These are phyloP conservation scores for Mactra quadrangularis DNA, from an alignment of 1,140 invertebrate genomes.

Conservation along the genomic window DNA sequence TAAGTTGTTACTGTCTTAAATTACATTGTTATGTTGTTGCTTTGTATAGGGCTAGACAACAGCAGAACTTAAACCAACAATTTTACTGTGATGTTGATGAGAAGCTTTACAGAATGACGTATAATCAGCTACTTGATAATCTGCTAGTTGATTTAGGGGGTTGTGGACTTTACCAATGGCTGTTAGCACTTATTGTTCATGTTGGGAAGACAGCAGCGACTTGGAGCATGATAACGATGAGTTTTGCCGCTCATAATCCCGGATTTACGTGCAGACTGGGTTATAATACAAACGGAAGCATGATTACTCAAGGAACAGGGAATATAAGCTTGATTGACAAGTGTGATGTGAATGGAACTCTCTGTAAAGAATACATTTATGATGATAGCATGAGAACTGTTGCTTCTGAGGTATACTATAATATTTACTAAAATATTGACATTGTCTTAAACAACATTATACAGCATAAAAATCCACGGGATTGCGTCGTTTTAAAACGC, in stretches of 20 bases:
- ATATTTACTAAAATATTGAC: not conserved
- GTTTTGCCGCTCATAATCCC: conserved; percentile 21
- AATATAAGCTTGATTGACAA: not conserved
- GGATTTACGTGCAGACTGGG: not conserved
- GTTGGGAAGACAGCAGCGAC: not conserved
- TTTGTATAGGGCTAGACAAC: too few relatives aligned
- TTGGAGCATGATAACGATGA: conserved; percentile 37
- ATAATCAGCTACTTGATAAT: conserved; percentile 29
- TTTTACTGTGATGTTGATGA: too few relatives aligned
- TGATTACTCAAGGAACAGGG: not conserved
- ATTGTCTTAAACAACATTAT: too few relatives aligned
- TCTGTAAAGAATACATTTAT: not conserved
- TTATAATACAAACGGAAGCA: not conserved
- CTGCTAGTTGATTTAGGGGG: conserved; percentile 4
- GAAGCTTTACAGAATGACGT: conserved; percentile 34
- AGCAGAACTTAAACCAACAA: too few relatives aligned
- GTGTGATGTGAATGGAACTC: not conserved
- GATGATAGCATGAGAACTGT: not conserved
- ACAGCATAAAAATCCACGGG: too few relatives aligned
- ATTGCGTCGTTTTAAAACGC: too few relatives aligned
- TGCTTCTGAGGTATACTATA: conserved; percentile 9
- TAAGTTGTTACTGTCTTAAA: too few relatives aligned
- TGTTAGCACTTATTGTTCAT: not conserved
- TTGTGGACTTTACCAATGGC: conserved; percentile 20
- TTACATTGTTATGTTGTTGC: too few relatives aligned